These are phyloP conservation scores for Nomada fucata DNA, from an alignment of 2,888 invertebrate genomes.

Conservation along the genomic window DNA sequence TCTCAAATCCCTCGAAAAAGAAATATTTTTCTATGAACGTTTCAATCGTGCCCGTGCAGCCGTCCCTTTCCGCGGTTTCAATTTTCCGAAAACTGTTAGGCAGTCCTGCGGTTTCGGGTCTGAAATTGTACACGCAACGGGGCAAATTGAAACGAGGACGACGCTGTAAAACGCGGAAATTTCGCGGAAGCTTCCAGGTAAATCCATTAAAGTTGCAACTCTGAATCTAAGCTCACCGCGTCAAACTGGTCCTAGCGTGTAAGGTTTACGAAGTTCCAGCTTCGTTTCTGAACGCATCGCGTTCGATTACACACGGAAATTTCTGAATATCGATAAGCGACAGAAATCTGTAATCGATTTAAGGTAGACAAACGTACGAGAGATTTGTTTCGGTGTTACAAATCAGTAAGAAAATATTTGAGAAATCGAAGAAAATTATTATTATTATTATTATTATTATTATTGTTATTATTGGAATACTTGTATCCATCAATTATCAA, in stretches of 20 bases:
- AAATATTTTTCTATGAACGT: too few species aligned
- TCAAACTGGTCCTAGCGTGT: background rate
- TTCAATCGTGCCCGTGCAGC: too few species aligned
- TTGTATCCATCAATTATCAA: too few species aligned
- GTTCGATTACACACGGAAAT: background rate
- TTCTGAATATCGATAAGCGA: background rate
- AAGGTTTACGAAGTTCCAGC: background rate
- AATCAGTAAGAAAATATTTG: too few species aligned
- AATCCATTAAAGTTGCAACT: slow-evolving; percentile 11
- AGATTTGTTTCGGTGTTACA: too few species aligned
- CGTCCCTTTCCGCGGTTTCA: too few species aligned
- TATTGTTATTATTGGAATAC: too few species aligned
- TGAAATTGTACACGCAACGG: background rate
- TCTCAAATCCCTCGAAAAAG: too few species aligned
- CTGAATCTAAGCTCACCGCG: background rate
- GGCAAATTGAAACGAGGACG: background rate
- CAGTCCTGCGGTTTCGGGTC: background rate
- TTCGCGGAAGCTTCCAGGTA: background rate
- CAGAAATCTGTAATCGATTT: too few species aligned
- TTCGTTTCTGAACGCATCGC: background rate
- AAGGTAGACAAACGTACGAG: too few species aligned
- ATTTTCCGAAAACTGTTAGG: background rate
- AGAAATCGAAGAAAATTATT: too few species aligned
- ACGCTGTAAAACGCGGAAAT: background rate
- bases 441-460: too few species aligned